phyloP scores from a whole-genome alignment of 2,797 vertebrate species.

The Cyprinella venusta region DNA sequence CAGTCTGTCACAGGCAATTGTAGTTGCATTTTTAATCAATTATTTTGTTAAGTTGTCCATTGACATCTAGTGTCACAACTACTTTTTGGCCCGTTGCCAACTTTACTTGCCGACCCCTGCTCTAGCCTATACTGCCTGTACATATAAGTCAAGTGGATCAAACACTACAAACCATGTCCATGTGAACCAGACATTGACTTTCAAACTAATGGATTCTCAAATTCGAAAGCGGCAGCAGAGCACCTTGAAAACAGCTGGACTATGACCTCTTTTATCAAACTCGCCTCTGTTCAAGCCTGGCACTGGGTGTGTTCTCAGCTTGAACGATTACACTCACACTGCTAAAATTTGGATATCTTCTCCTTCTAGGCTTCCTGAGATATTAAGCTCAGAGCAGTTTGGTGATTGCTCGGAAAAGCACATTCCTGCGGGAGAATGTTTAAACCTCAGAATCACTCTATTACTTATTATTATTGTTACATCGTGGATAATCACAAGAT shows the following conservation, averaged over 20 bases:
- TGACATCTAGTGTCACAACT: too few relatives aligned
- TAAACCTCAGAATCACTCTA: background rate
- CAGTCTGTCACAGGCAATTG: too few relatives aligned
- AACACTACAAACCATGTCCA: slow-evolving; percentile 30
- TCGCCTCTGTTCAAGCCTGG: slow-evolving; percentile 41
- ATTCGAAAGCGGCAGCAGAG: slow-evolving; percentile 40
- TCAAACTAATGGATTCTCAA: slow-evolving; percentile 48
- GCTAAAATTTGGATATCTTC: slow-evolving; percentile 9
- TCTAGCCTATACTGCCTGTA: background rate
- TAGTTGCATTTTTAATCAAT: too few relatives aligned
- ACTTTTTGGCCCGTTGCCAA: too few relatives aligned
- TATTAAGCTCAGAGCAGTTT: background rate
- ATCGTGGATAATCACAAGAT: slow-evolving; percentile 7
- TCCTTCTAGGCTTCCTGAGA: slow-evolving; percentile 22
- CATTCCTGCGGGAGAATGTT: slow-evolving; percentile 17
- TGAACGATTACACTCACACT: slow-evolving; percentile 10
- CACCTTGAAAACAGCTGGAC: slow-evolving; percentile 47
- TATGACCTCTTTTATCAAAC: slow-evolving; percentile 47
- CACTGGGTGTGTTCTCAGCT: slow-evolving; percentile 8
- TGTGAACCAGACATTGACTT: slow-evolving; percentile 50
- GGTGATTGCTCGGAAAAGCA: slow-evolving; percentile 21
- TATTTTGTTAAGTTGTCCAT: too few relatives aligned
- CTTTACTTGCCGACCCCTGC: too few relatives aligned
- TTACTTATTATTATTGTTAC: slow-evolving; percentile 2
- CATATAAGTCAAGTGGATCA: slow-evolving; percentile 44